A percentile compares a stretch with the other conserved stretches of the same genome.
Conservation (phyloP, 2,888 invertebrate species). For the Polymixis lichenea region DNA sequence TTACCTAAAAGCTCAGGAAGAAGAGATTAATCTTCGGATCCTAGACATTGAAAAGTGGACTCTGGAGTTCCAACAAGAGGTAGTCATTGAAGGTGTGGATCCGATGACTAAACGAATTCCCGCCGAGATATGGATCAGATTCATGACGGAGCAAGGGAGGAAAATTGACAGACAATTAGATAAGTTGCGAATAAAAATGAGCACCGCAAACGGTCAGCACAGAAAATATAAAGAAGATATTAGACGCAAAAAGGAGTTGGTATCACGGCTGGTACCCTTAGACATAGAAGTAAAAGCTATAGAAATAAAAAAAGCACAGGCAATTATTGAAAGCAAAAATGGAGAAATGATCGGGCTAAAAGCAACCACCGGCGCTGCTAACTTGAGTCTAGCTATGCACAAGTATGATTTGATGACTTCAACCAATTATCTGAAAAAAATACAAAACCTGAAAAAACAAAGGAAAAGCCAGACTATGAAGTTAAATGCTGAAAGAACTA, state of each 20-base stretch:
- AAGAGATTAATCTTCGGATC: constrained; percentile 89
- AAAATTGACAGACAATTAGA: constrained; percentile 88
- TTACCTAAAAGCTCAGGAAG: constrained; percentile 86
- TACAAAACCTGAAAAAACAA: constrained; percentile 70
- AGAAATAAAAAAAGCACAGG: constrained; percentile 87
- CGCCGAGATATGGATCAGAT: constrained; percentile 90
- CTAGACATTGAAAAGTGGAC: constrained; percentile 85
- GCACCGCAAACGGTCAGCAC: constrained; percentile 88
- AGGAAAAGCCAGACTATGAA: constrained; percentile 9
- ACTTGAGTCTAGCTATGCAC: constrained; percentile 87
- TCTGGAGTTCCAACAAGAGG: constrained; percentile 86
- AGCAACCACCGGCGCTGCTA: constrained; percentile 90
- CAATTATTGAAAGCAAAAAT: constrained; percentile 88
- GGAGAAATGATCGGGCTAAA: constrained; percentile 88
- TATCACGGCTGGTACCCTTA: constrained; percentile 75
- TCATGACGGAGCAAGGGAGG: constrained; percentile 91
- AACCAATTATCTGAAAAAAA: constrained; percentile 79
- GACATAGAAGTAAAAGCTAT: constrained; percentile 92
- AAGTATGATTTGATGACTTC: constrained; percentile 89
- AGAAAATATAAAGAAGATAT: constrained; percentile 88
- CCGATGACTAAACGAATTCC: constrained; percentile 91
- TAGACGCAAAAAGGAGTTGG: constrained; percentile 55
- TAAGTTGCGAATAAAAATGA: constrained; percentile 89
- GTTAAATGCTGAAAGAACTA: not conserved
- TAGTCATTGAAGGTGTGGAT: constrained; percentile 89